Evolutionary conservation across 2,888 invertebrate genomes (phyloP).

Genomic region (Timandra comae): DNA sequence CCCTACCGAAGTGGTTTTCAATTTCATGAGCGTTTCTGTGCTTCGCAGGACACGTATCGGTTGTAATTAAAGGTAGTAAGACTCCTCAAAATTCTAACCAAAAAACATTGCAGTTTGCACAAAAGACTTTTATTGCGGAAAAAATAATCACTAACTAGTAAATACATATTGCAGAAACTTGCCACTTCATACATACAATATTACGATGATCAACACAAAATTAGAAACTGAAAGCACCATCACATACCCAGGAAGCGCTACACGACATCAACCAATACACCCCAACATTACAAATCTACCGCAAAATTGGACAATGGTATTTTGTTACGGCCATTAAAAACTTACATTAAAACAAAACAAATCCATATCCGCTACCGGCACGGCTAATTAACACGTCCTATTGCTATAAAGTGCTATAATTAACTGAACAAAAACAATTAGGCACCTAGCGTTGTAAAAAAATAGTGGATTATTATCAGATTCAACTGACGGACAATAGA

Average conservation of each 20-base stretch:
- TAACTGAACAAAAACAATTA: conserved; percentile 59
- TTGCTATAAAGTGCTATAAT: conserved; percentile 49
- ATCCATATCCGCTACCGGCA: conserved; percentile 50
- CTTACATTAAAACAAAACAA: conserved; percentile 40
- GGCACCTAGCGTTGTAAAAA: conserved; percentile 30
- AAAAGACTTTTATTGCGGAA: no score
- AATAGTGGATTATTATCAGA: conserved; percentile 2
- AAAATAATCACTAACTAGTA: no score
- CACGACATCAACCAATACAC: neutral
- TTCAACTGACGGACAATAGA: neutral
- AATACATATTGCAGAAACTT: no score
- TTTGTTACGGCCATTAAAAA: conserved; percentile 23
- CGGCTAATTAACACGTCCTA: conserved; percentile 55
- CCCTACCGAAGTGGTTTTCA: no score
- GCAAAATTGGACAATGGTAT: conserved; percentile 9
- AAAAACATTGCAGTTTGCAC: no score
- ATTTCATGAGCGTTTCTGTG: no score
- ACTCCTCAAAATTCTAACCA: no score
- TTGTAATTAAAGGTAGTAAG: no score
- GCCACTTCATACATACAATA: no score
- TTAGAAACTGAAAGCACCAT: no score
- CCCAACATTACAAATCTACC: conserved; percentile 8
- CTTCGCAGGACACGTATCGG: no score
- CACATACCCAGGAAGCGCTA: neutral
- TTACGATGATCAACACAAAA: no score